Percentiles rank a stretch among this genome's conserved stretches.
phyloP scores from a whole-genome alignment of 23 tunicate species.

The Ascidia mentula region DNA sequence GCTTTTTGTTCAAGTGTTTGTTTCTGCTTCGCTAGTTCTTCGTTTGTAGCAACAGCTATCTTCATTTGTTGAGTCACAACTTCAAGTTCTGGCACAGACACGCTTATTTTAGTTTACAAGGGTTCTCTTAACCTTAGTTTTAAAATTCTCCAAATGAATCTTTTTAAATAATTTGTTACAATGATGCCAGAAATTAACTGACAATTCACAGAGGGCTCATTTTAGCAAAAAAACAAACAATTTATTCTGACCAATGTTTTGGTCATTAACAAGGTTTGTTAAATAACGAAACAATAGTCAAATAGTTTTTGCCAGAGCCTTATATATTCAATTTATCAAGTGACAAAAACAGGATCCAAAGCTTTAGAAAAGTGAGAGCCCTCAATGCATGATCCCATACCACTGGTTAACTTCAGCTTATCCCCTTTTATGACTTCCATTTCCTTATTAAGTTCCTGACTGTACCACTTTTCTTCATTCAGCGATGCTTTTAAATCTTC shows the following conservation, averaged over 20 bases:
- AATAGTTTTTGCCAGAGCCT: neutral
- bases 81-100: conserved; percentile 54
- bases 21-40: conserved; percentile 79
- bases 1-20: conserved; percentile 61
- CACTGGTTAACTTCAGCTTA: conserved; percentile 18
- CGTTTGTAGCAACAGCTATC: conserved; percentile 68
- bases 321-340: neutral
- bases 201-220: too few relatives aligned
- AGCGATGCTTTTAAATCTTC: conserved; percentile 56
- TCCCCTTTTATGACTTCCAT: conserved; percentile 39
- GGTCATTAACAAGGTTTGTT: too few relatives aligned
- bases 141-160: too few relatives aligned
- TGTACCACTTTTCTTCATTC: conserved; percentile 88
- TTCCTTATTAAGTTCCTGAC: conserved; percentile 76
- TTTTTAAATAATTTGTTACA: too few relatives aligned
- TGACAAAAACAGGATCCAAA: neutral
- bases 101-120: too few relatives aligned
- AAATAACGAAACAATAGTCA: neutral
- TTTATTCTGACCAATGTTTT: neutral
- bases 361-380: neutral
- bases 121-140: too few relatives aligned
- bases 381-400: too few relatives aligned
- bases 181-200: too few relatives aligned
- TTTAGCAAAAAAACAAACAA: neutral
- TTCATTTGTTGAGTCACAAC: conserved; percentile 55